Conservation (phyloP, 2,113 vertebrate genomes). For the Puma concolor region DNA sequence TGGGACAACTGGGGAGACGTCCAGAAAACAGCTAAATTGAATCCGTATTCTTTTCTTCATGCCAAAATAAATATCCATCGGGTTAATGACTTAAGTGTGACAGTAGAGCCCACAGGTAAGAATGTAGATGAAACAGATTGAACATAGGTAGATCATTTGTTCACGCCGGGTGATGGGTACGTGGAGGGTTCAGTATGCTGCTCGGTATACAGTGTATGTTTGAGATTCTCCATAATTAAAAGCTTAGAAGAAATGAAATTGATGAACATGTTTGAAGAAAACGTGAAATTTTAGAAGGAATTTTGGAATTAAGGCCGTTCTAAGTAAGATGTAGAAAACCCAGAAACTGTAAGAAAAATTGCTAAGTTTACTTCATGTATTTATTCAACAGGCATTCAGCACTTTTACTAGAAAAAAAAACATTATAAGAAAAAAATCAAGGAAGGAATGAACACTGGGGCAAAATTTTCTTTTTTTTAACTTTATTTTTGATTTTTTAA, state of each 20-base stretch:
- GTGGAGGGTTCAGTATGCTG: background rate
- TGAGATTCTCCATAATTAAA: background rate
- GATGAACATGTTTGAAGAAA: slow-evolving; percentile 39
- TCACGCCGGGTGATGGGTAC: background rate
- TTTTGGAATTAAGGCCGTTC: background rate
- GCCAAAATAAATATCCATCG: background rate
- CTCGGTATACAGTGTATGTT: background rate
- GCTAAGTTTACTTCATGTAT: slow-evolving; percentile 14
- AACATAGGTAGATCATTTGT: background rate
- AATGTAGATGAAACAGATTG: background rate
- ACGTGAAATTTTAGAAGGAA: background rate
- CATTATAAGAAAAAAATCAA: background rate
- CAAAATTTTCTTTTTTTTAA: background rate
- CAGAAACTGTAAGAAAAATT: background rate
- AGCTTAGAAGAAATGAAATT: background rate
- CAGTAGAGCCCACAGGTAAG: background rate
- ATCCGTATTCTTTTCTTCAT: slow-evolving; percentile 2
- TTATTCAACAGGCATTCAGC: background rate
- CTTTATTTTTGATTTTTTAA: no score
- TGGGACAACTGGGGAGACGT: background rate
- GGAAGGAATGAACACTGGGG: background rate
- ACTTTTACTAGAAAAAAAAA: background rate
- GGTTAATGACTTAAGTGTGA: background rate
- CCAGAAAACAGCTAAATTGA: background rate
- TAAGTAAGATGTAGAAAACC: background rate